These are phyloP conservation scores for Masticophis lateralis DNA, from an alignment of 2,797 vertebrate genomes.

Conservation along the genomic window DNA sequence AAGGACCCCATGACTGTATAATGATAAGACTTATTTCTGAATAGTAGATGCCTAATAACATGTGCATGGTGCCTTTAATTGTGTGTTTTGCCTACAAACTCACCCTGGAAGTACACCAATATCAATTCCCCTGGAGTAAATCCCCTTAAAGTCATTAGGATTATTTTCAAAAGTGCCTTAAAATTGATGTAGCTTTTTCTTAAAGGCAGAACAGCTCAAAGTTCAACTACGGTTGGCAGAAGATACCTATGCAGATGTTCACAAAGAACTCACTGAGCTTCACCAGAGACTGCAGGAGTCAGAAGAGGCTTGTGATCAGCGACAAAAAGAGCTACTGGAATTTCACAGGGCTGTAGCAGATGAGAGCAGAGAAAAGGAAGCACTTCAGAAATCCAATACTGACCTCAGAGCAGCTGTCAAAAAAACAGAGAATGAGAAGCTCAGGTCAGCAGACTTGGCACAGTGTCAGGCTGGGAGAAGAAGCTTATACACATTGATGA, in stretches of 20 bases:
- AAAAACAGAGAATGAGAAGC: slow-evolving; percentile 77
- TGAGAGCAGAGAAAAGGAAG: slow-evolving; percentile 73
- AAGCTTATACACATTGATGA: not conserved
- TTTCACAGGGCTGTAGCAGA: slow-evolving; percentile 68
- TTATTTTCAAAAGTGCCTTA: not conserved
- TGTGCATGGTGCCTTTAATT: not conserved
- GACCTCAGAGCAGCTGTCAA: slow-evolving; percentile 74
- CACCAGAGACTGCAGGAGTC: slow-evolving; percentile 72
- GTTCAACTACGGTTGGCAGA: slow-evolving; percentile 69
- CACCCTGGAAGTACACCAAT: not conserved
- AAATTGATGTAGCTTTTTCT: not conserved
- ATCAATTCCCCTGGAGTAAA: not conserved
- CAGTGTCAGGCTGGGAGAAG: not conserved
- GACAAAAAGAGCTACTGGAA: slow-evolving; percentile 74
- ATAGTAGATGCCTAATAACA: not conserved
- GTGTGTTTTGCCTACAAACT: not conserved
- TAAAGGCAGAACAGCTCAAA: slow-evolving; percentile 73
- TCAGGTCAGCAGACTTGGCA: slow-evolving; percentile 68
- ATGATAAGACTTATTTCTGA: not conserved
- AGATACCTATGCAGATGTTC: slow-evolving; percentile 63
- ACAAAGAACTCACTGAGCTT: slow-evolving; percentile 72
- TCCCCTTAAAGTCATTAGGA: not conserved
- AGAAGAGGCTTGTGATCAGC: slow-evolving; percentile 67
- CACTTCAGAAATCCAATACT: slow-evolving; percentile 75
- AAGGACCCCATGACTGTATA: not conserved